Evolutionary conservation across 2,113 vertebrate species (phyloP), one percentile per base, ranked within the genome.

Genomic region (Bambusicola thoracicus): DNA sequence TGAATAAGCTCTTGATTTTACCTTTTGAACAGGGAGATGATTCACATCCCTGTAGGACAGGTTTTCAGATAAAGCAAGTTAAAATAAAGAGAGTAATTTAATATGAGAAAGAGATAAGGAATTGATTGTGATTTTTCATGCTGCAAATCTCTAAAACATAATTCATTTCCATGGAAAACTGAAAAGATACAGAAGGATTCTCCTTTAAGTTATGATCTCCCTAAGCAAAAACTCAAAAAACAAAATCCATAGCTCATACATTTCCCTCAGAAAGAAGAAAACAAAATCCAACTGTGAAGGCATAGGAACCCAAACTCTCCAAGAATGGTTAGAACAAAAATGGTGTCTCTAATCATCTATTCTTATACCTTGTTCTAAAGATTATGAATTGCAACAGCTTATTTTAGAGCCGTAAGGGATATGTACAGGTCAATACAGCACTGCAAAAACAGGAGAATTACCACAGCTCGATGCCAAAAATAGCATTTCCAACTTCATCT

Each of bases 1-100:
- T 92, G 91, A 95, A 96, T 94, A 97, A 94, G 59, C n/a, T 95
- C 86, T 92, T 77, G 72, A 87, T 86, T 97, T 95, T 94, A 94
- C 74, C 73, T 97, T 91, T 94, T 76, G 55, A 95, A 81, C n/a
- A 88, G 36, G 77, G 91, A 94, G 76, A 94, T 85, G 78, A 95
- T 92, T 93, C 34, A 24, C 22, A 66, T 91, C 74, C 25, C 81
- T 78, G 46, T 56, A 92, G 94, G 93, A 93, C 8, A 89, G 27
- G 19, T 69, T 92, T 95, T 95, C 93, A 81, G 88, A 97, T 93
- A 89, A 86, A 83, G 48, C 36, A 88, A 19, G 44, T 73, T n/a
- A 67, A 92, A 95, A 92, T 79, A 70, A 5, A 4, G 63, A 4
- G 3, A 74, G 4, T 92, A 38, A 69, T 95, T 90, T 72, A 88